phyloP scores from a whole-genome alignment of 2,888 invertebrate species.

The Hypsopygia costalis region DNA sequence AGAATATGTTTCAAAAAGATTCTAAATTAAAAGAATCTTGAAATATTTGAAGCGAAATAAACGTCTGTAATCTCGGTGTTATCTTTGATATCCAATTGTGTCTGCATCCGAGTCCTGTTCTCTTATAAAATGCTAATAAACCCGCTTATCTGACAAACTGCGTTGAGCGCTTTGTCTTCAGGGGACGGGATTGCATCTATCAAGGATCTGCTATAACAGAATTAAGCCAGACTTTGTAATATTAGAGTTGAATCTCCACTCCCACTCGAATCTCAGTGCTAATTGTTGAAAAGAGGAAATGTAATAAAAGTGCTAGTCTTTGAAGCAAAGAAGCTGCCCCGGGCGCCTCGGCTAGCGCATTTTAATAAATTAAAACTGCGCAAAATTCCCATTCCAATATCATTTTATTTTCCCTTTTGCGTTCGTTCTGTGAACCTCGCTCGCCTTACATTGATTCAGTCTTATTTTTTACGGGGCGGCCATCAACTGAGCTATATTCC shows the following conservation, averaged over 20 bases:
- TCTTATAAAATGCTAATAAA: constrained; percentile 56
- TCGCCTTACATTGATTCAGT: constrained; percentile 54
- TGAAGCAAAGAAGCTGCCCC: constrained; percentile 65
- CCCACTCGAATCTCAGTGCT: constrained; percentile 58
- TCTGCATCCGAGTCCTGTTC: constrained; percentile 42
- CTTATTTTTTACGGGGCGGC: constrained; percentile 45
- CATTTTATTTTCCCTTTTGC: constrained; percentile 62
- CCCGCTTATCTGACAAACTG: constrained; percentile 60
- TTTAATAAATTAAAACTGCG: constrained; percentile 79
- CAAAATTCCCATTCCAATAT: constrained; percentile 72
- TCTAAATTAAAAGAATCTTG: not conserved
- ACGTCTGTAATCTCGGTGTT: constrained; percentile 37
- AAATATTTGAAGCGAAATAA: constrained; percentile 5
- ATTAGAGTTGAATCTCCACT: constrained; percentile 56
- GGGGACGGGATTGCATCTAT: constrained; percentile 56
- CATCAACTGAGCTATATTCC: constrained; percentile 44
- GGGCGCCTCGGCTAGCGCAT: constrained; percentile 59
- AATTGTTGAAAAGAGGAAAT: constrained; percentile 73
- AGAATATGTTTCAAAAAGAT: too few species aligned
- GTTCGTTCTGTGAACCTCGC: constrained; percentile 36
- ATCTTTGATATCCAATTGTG: constrained; percentile 57
- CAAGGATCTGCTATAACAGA: constrained; percentile 61
- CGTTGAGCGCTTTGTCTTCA: constrained; percentile 50
- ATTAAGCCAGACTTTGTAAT: constrained; percentile 64
- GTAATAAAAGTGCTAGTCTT: constrained; percentile 75